Base-by-base conservation (phyloP, 1,140 invertebrate species). In the Nasonia giraulti region DNA sequence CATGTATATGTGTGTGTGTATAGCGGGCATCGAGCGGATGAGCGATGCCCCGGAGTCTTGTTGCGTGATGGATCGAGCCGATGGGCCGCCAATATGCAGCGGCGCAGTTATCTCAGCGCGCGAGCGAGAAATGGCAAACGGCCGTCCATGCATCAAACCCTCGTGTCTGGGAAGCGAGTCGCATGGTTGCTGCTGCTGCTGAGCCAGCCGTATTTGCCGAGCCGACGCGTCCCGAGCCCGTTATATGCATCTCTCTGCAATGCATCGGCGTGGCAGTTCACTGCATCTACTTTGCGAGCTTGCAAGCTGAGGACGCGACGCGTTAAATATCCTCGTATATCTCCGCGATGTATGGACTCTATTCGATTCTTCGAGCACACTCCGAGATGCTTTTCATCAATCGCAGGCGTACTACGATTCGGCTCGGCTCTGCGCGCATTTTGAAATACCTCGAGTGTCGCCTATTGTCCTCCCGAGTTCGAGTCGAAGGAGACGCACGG, bases 31-130 rank as follows among this genome's bases (percentile, higher is more conserved):
- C 20, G 5, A 62, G 55, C 86, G 89, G 88, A 91, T 91, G 90
- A 91, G 89, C 89, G 88, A 91, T 91, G 91, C 88, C 85, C 85
- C 85, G 87, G 86, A 90, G 89, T 91, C 90, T 91, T 89, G 89
- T 85, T 85, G 86, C 83, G 87, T 91, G 91, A 92, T 91, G 87
- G 90, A 92, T 92, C 88, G 90, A 31, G 88, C 88, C 90, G 89
- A 92, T 91, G 90, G 87, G 85, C 87, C 89, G 88, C 89, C 91
- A 91, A 91, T 91, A 91, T 90, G 90, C 90, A 90, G 87, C 88
- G 88, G 87, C 89, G 89, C 69, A 73, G 69, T 37, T 50, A 55
- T 55, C 20, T 77, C 73, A 74, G 37, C 17, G 73, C 71, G 27
- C 12, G 23, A 87, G 79, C 83, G 88, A 87, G 88, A 88, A 90